Evolutionary conservation across 2,797 vertebrate species (phyloP).

Genomic region (Siniperca undulata): DNA sequence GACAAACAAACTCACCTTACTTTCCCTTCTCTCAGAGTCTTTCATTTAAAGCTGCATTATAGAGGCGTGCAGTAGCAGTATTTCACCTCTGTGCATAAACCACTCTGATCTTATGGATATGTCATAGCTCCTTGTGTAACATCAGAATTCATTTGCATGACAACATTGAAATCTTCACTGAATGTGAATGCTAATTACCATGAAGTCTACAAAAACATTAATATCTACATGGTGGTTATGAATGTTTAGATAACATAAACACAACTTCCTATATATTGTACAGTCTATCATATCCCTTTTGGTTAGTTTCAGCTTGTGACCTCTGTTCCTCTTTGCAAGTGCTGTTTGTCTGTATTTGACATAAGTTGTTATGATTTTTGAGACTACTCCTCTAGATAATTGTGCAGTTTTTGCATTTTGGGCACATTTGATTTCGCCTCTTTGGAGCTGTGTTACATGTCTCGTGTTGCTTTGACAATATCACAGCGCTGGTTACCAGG

Average conservation of each 20-base stretch:
- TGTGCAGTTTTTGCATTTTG: not conserved
- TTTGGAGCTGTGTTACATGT: not conserved
- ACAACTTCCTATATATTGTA: not conserved
- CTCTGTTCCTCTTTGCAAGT: not conserved
- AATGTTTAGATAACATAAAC: not conserved
- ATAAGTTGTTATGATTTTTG: not conserved
- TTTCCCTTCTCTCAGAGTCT: not conserved
- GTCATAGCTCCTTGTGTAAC: not conserved
- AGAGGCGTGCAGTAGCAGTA: not conserved
- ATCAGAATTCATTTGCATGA: slow-evolving; percentile 22
- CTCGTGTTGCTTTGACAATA: not conserved
- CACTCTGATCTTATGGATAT: not conserved
- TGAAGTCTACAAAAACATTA: not conserved
- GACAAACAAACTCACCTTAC: too few species aligned
- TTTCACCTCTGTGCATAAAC: not conserved
- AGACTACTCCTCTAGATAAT: not conserved
- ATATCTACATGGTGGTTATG: not conserved
- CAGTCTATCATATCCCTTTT: too few species aligned
- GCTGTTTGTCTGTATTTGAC: not conserved
- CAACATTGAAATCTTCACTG: not conserved
- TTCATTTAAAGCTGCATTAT: slow-evolving; percentile 2
- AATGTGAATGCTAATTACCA: not conserved
- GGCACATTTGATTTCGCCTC: not conserved
- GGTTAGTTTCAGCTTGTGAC: not conserved
- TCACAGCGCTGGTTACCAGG: not conserved